Conservation (phyloP, 2,888 invertebrate genomes). For the Hydroisotoma schaefferi region DNA sequence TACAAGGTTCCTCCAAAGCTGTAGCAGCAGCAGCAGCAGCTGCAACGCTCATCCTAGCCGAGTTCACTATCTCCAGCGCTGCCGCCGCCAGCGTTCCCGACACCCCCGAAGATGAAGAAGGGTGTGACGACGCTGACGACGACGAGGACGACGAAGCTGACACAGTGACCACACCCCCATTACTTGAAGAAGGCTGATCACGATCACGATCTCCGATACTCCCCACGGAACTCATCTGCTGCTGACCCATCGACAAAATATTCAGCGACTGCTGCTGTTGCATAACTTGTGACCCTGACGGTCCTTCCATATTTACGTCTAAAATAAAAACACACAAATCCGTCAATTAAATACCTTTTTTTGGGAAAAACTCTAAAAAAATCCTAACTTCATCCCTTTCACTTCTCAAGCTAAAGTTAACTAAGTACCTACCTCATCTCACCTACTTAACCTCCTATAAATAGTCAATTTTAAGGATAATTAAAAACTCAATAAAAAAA, state of each 20-base stretch:
- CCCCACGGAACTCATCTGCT: slow-evolving; percentile 21
- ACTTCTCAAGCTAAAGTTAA: too few relatives aligned
- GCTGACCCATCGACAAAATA: slow-evolving; percentile 11
- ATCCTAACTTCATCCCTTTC: too few relatives aligned
- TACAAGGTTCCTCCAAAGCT: slow-evolving; percentile 30
- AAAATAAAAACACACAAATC: too few relatives aligned
- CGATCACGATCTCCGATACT: too few relatives aligned
- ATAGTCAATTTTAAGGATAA: too few relatives aligned
- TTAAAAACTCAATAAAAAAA: too few relatives aligned
- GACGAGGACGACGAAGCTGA: neutral
- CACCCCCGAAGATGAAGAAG: slow-evolving; percentile 14
- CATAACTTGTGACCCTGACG: slow-evolving; percentile 33
- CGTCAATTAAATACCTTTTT: neutral
- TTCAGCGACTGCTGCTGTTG: slow-evolving; percentile 15
- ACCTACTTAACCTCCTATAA: too few relatives aligned
- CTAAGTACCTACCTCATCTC: too few relatives aligned
- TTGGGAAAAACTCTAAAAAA: neutral
- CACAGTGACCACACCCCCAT: too few relatives aligned
- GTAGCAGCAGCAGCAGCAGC: slow-evolving; percentile 1
- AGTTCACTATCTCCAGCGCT: neutral
- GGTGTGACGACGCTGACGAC: slow-evolving; percentile 14
- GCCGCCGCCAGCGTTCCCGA: slow-evolving; percentile 2
- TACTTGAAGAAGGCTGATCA: slow-evolving; percentile 1
- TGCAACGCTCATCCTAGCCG: neutral
- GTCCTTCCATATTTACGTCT: slow-evolving; percentile 30